Evolutionary conservation across 2,888 invertebrate species (phyloP), one percentile per base, ranked within the genome.

Genomic region (Mesorhabditis belari): DNA sequence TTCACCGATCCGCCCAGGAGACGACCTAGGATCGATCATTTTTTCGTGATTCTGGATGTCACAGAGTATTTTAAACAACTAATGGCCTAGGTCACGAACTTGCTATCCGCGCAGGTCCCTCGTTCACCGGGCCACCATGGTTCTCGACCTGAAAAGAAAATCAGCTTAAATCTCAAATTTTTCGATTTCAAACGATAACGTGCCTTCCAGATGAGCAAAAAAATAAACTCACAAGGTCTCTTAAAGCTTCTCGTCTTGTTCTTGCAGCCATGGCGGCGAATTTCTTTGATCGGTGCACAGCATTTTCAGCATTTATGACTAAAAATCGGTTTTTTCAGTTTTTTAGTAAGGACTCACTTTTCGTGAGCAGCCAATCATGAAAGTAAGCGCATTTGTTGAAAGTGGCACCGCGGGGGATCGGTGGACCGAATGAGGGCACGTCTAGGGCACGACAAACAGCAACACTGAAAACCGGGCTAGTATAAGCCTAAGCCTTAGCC

Each of bases 241-340:
- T 93, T 76, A 95, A 86, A 83, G 93, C 93, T 84, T 94, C 94
- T 81, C 92, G 91, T 70, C 94, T 85, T 50, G 95, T 95, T 75
- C 95, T 86, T 9, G 91, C 91, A 12, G 94, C 93, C 93, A 95
- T 94, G 55, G 92, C 91, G 58, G 90, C 90, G 83, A 95, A 95
- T 84, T 95, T 95, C 79, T 93, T 92, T 52, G 93, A 92, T 75
- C 90, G 87, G 81, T 94, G 92, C 12, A 93, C 93, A 12, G 94
- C 93, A 83, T 93, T 93, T 82, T 95, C 94, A 25, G 92, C 94
- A 83, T 95, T 95, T 69, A 95, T 91, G 49, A 92, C 89, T 86
- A 77, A 17, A 81, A 77, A 61, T 4, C 17, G n/a, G n/a, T n/a
- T n/a, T n/a, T n/a, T n/a, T n/a, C n/a, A n/a, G n/a, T n/a, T n/a